phyloP scores from a whole-genome alignment of 92 coral and sea anemone species.

The Palythoa grandis region DNA sequence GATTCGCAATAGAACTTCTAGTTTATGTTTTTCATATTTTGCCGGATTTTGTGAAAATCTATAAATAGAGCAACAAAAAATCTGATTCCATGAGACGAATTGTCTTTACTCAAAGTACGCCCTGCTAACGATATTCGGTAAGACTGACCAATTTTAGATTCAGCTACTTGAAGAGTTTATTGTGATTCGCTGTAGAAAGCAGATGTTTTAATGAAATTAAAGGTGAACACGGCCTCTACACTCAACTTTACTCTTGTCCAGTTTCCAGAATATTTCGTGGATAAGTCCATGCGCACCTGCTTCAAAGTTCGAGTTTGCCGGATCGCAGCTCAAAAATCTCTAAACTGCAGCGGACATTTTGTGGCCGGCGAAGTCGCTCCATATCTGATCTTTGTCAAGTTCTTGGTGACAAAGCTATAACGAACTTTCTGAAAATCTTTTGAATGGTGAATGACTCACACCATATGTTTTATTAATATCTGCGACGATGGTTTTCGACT shows the following conservation, averaged over 20 bases:
- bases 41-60: background rate
- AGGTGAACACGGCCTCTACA: constrained; percentile 3
- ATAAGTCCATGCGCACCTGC: constrained; percentile 17
- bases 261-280: background rate
- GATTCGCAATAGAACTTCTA: background rate
- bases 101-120: background rate
- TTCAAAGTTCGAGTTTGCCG: background rate
- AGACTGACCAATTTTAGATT: constrained; percentile 10
- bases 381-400: no score
- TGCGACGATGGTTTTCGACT: background rate
- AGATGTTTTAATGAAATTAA: constrained; percentile 35
- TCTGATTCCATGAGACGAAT: background rate
- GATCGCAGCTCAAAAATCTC: background rate
- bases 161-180: constrained; percentile 30
- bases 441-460: background rate
- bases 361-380: background rate
- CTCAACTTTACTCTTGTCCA: constrained; percentile 19
- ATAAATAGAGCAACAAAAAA: background rate
- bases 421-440: background rate
- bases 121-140: background rate
- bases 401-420: background rate
- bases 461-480: background rate
- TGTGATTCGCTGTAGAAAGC: constrained; percentile 35
- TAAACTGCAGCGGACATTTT: background rate
- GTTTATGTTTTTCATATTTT: background rate